Evolutionary conservation across 2,113 vertebrate species (phyloP), one percentile per base, ranked within the genome.

Genomic region (Dicaeum eximium): DNA sequence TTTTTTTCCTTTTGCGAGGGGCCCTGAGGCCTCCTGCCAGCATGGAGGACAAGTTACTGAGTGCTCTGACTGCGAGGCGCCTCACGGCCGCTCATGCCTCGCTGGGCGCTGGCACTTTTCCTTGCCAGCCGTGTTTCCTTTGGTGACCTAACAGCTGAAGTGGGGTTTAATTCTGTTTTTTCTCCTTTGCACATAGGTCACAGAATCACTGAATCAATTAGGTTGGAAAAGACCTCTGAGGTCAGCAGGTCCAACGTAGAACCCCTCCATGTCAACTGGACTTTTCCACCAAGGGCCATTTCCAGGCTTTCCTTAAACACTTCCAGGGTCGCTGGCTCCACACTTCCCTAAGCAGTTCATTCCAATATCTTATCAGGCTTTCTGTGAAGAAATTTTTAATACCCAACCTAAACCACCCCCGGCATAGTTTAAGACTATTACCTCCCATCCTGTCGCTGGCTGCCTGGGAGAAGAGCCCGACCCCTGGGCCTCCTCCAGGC

Each of bases 61-160:
- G 69, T 0, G 38, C 8, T 40, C 28, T 4, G 80, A 4, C 28
- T 15, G 28, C 24, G 60, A 11, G 53, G 2, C 11, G 51, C 65
- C 58, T 35, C 25, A 13, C 9, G 13, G 77, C 48, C 8, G 7
- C 51, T 15, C 10, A 0, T 3, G 25, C 9, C 27, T 10, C 19
- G 0, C 57, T 13, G 48, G 35, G 25, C 44, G 1, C 56, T 27
- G 30, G 8, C 40, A 1, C 16, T 12, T 30, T 16, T 47, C n/a
- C 0, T 3, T 2, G 37, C 42, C 86, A 19, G 35, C 44, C 10
- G 8, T 30, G 10, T 20, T 33, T 45, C 1, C 0, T 16, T 30
- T 7, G 25, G 57, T 31, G n/a, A 25, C 27, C 18, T 5, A 10
- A 9, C 13, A 38, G 23, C 56, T 38, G 17, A 47, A 33, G 19